A percentile compares a stretch with the other conserved stretches of the same genome.
phyloP scores from a whole-genome alignment of 2,113 vertebrate species.

The Carollia perspicillata region DNA sequence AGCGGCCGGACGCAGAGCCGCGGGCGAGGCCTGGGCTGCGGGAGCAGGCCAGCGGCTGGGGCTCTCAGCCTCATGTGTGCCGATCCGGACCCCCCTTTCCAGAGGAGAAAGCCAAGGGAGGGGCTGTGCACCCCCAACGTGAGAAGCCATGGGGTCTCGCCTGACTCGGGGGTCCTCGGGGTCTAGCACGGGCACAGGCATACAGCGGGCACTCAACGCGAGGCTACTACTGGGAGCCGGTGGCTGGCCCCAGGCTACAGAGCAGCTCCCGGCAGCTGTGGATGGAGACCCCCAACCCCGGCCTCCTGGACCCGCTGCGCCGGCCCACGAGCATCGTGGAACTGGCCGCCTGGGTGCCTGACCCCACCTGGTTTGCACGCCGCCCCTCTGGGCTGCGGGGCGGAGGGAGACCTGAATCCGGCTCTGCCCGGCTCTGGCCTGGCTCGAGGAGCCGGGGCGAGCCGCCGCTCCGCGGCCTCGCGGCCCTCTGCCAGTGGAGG shows the following conservation, averaged over 20 bases:
- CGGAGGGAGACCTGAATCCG: background rate
- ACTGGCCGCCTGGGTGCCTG: background rate
- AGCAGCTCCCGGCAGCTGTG: accelerated
- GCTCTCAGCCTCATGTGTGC: background rate
- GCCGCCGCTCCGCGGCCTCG: background rate
- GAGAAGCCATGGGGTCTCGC: background rate
- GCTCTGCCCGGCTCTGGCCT: background rate
- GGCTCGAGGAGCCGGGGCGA: background rate
- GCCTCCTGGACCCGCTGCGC: accelerated
- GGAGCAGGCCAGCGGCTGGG: too few relatives aligned
- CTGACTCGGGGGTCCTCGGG: background rate
- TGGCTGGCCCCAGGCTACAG: too few relatives aligned
- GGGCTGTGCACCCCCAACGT: accelerated
- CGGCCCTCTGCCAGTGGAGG: background rate
- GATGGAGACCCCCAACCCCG: background rate
- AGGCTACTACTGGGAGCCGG: accelerated
- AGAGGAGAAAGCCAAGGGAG: background rate
- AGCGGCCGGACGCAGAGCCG: accelerated
- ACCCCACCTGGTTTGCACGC: background rate
- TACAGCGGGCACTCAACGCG: background rate
- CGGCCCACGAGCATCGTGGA: accelerated
- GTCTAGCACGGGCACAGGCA: background rate
- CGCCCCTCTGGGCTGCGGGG: accelerated
- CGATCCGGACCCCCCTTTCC: background rate
- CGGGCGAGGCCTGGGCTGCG: accelerated